Evolutionary conservation across 2,888 invertebrate genomes (phyloP).

Genomic region (Brachypalpus laphriformis): DNA sequence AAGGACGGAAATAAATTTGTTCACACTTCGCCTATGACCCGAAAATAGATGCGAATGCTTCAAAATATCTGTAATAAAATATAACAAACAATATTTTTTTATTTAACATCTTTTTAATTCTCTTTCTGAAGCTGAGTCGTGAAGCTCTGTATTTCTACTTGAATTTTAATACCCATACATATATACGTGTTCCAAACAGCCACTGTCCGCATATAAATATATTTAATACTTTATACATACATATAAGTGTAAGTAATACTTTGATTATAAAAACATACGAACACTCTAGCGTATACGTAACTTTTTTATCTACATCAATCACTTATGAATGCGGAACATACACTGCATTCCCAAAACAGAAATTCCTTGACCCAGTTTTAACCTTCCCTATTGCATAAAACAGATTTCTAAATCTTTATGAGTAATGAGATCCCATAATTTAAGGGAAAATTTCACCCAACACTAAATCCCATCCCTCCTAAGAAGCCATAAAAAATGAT

Average conservation of each 20-base stretch:
- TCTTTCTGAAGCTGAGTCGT: too few relatives aligned
- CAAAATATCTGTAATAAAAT: too few relatives aligned
- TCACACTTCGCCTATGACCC: too few relatives aligned
- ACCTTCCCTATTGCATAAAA: background rate
- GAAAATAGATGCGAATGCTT: too few relatives aligned
- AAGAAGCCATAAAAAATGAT: slow-evolving; percentile 20
- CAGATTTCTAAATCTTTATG: slow-evolving; percentile 20
- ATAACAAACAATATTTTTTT: too few relatives aligned
- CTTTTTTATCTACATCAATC: background rate
- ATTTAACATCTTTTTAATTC: too few relatives aligned
- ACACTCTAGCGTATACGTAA: background rate
- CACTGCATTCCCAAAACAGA: slow-evolving; percentile 8
- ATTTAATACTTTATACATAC: too few relatives aligned
- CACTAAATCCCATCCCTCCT: slow-evolving; percentile 7
- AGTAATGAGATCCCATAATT: slow-evolving; percentile 36
- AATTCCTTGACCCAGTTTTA: slow-evolving; percentile 15
- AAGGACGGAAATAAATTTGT: too few relatives aligned
- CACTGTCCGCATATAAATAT: too few relatives aligned
- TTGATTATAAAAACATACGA: background rate
- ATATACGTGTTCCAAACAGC: too few relatives aligned
- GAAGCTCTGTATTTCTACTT: too few relatives aligned
- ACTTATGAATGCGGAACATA: background rate
- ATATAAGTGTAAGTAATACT: too few relatives aligned
- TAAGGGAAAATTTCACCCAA: slow-evolving; percentile 10
- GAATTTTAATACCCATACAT: background rate